Evolutionary conservation across 2,888 invertebrate genomes (phyloP).

Genomic region (Agrotis exclamationis): DNA sequence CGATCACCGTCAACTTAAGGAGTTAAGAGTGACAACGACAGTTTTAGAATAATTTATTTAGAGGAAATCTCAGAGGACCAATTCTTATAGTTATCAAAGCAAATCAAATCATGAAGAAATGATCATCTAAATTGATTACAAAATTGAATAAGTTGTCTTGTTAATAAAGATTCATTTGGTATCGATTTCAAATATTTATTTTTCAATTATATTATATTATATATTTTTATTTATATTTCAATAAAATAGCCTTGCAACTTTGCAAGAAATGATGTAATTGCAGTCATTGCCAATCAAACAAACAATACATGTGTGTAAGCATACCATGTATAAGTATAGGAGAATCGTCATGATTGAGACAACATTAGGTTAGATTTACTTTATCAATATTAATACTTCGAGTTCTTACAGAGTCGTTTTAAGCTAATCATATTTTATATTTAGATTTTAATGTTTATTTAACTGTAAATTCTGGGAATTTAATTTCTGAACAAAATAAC

Average conservation of each 20-base stretch:
- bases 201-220: background rate
- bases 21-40: background rate
- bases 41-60: constrained; percentile 28
- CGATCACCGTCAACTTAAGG: constrained; percentile 14
- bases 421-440: background rate
- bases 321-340: constrained; percentile 17
- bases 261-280: background rate
- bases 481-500: no score
- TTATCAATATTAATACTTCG: background rate
- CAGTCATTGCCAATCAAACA: constrained; percentile 33
- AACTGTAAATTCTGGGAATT: background rate
- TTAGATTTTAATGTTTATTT: background rate
- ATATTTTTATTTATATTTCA: background rate
- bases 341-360: constrained; percentile 11
- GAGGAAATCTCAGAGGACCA: background rate
- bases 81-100: background rate
- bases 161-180: no score
- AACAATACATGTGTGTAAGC: constrained; percentile 10
- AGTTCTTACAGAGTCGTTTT: background rate
- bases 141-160: no score
- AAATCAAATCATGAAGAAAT: no score
- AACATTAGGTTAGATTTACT: constrained; percentile 14
- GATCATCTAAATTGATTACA: no score
- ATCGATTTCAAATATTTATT: no score
- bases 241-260: constrained; percentile 1